Evolutionary conservation across 2,113 vertebrate genomes (phyloP), one percentile per base, ranked within the genome.

Genomic region (Pao palembangensis): DNA sequence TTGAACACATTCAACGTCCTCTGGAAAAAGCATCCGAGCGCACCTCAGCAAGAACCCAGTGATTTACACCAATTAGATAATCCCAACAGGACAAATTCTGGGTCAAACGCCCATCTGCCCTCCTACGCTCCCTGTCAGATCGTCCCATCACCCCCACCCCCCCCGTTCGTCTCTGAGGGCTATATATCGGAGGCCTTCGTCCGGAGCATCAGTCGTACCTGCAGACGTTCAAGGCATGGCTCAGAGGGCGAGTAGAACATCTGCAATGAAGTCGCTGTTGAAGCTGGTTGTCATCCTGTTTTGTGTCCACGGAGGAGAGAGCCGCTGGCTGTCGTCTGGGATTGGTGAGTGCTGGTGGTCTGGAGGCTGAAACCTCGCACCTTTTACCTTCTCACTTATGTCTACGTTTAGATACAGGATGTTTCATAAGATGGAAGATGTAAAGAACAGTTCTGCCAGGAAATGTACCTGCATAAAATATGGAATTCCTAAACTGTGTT

Each of bases 171-270:
- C 76, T 76, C 66, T 7, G 66, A 82, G 71, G 79, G 85, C 71
- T 91, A 91, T 91, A 92, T 90, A 91, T 85, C 76, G 72, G 84
- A 85, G 83, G 82, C 61, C 81, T 79, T 44, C 80, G 75, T 85
- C 84, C 74, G 72, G 55, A 82, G 76, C 85, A 87, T 89, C 89
- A 73, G 74, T 76, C 41, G 51, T 50, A 48, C 56, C 55, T 49
- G 51, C 63, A 68, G 43, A 50, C 44, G 48, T 21, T 63, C 54
- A 58, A 48, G 31, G 64, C 47, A 64, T 51, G 47, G 55, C 16
- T 5, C n/a, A 68, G 69, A 73, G 56, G 52, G 58, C 70, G 77
- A 79, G 49, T 73, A 80, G 69, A 79, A 56, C 8, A 5, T 10
- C 0, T 28, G 20, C 54, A 13, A 92, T 91, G 88, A 67, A 55